Evolutionary conservation across 2,797 vertebrate genomes (phyloP).

Genomic region (Okamejei kenojei): DNA sequence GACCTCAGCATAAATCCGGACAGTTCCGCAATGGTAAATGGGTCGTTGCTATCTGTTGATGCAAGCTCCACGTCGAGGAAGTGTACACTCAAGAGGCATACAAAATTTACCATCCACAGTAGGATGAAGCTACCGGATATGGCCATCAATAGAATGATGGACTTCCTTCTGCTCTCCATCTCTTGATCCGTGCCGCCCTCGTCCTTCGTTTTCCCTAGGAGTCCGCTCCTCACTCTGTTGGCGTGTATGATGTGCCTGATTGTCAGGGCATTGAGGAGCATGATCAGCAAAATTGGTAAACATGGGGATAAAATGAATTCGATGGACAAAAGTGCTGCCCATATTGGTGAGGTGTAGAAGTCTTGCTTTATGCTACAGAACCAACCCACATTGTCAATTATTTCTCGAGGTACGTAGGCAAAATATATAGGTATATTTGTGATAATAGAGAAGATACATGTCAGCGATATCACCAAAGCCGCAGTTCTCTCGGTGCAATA

Average conservation of each 20-base stretch:
- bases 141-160: neutral
- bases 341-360: neutral
- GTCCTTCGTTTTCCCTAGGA: neutral
- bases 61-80: neutral
- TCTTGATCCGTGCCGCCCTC: neutral
- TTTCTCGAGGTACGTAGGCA: neutral
- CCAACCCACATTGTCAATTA: neutral
- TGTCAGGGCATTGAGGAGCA: neutral
- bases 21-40: neutral
- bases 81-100: neutral
- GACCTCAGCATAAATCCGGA: neutral
- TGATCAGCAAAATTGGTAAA: neutral
- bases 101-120: no score
- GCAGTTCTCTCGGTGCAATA: conserved; percentile 5
- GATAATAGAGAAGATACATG: neutral
- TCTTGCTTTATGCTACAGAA: neutral
- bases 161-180: neutral
- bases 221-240: neutral
- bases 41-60: neutral
- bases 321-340: neutral
- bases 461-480: neutral
- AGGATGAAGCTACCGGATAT: neutral
- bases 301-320: neutral
- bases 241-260: neutral
- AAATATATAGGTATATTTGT: neutral